Base-by-base conservation (phyloP, 2,797 vertebrate genomes). In the Falco berigora region DNA sequence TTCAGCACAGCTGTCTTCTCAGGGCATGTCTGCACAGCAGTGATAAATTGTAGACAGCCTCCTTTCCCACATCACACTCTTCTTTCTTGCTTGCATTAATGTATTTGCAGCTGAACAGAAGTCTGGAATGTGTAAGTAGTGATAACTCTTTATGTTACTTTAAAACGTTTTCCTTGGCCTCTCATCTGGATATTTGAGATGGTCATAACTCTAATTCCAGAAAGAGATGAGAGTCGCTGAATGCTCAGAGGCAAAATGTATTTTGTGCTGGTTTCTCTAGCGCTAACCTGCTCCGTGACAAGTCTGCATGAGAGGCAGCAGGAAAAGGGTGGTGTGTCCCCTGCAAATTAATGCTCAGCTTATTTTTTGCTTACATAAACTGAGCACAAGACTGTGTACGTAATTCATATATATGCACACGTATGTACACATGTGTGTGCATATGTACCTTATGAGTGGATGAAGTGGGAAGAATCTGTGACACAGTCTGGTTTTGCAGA, bases 21-120 rank as follows among this genome's bases (percentile, higher is more conserved):
- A 75, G 96, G 94, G 95, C 96, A 97, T 75, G 96, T 94, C 97
- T 97, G 97, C 92, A 94, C 84, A 95, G 96, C 88, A 96, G 96
- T 72, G 97, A 97, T 97, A 97, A 97, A 97, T 90, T 71, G 93
- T 92, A 97, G 94, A 93, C 92, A 93, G 96, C 84, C 91, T 97
- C 62, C 86, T 94, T 96, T 92, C 92, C 94, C 90, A 94, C 92
- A 97, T 96, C 96, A 93, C 92, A 72, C 86, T 92, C 93, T 89
- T 90, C 84, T 93, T 97, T 96, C 92, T 96, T 96, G 91, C 93
- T 92, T 94, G 94, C 90, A 84, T 94, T 97, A 97, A 97, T 96
- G 94, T 94, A 81, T 96, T 96, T 97, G 88, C 93, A 94, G 91
- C 91, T 92, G 90, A 97, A 96, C 93, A 92, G 93, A 96, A 95